Evolutionary conservation across 2,888 invertebrate genomes (phyloP).

Genomic region (Charanyca ferruginea): DNA sequence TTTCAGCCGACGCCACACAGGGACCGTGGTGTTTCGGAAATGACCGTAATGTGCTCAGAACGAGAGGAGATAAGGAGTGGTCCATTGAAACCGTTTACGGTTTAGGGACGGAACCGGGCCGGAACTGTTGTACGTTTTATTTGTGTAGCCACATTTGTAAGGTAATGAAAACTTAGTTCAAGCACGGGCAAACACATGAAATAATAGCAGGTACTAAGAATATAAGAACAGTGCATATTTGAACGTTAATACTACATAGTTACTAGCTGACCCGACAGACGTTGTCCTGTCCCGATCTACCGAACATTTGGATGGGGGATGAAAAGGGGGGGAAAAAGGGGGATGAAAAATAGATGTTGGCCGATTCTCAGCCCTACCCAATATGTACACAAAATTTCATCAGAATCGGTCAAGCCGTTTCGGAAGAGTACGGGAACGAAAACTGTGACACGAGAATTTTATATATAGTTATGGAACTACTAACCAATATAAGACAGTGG

Average conservation of each 20-base stretch:
- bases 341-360: no score
- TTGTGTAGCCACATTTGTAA: constrained; percentile 35
- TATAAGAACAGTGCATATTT: neutral
- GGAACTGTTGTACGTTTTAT: constrained; percentile 7
- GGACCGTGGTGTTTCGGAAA: constrained; percentile 58
- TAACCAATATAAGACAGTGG: neutral
- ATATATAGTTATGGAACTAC: no score
- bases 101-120: constrained; percentile 22
- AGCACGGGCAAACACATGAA: neutral
- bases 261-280: no score
- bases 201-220: neutral
- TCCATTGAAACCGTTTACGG: constrained; percentile 40
- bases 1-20: constrained; percentile 44
- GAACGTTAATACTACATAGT: neutral
- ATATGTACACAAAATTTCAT: no score
- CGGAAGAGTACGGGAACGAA: no score
- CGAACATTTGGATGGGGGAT: no score
- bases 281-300: no score
- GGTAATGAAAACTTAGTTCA: constrained; percentile 5
- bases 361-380: no score
- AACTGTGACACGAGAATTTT: no score
- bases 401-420: no score
- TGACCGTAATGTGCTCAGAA: constrained; percentile 56
- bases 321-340: no score
- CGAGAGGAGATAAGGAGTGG: constrained; percentile 52